Percentiles rank a stretch among this genome's conserved stretches.
Evolutionary conservation across 2,888 invertebrate species (phyloP).

Genomic region (Drosophila melanosoma): DNA sequence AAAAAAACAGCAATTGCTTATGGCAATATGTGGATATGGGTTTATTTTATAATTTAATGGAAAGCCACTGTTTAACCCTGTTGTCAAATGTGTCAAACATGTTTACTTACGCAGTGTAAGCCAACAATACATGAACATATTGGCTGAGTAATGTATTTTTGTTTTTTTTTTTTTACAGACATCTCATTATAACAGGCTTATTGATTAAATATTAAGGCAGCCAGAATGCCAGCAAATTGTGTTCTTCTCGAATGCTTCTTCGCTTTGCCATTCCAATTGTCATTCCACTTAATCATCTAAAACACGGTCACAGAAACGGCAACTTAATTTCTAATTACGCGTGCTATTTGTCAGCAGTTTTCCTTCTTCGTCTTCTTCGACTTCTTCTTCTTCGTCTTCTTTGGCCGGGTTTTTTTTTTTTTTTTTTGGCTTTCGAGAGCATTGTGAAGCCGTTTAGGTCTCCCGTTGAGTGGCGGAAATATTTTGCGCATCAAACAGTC

Average conservation of each 20-base stretch:
- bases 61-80: not conserved
- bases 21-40: not conserved
- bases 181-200: not conserved
- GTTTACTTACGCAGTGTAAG: not conserved
- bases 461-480: constrained; percentile 75
- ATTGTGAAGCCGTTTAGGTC: constrained; percentile 42
- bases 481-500: constrained; percentile 77
- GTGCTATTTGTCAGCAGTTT: constrained; percentile 76
- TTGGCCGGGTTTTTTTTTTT: constrained; percentile 1
- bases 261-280: constrained; percentile 59
- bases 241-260: not conserved
- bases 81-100: not conserved
- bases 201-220: constrained; percentile 28
- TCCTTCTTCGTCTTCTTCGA: not conserved
- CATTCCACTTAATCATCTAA: constrained; percentile 71
- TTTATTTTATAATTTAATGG: not conserved
- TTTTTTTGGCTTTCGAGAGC: constrained; percentile 11
- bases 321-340: constrained; percentile 80
- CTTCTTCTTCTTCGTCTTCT: constrained; percentile 4
- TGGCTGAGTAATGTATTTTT: not conserved
- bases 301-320: constrained; percentile 44
- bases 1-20: not conserved
- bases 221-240: not conserved
- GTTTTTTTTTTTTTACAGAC: not conserved
- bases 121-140: not conserved